Conservation (phyloP, 2,113 vertebrate genomes). For the Ochotona curzoniae region DNA sequence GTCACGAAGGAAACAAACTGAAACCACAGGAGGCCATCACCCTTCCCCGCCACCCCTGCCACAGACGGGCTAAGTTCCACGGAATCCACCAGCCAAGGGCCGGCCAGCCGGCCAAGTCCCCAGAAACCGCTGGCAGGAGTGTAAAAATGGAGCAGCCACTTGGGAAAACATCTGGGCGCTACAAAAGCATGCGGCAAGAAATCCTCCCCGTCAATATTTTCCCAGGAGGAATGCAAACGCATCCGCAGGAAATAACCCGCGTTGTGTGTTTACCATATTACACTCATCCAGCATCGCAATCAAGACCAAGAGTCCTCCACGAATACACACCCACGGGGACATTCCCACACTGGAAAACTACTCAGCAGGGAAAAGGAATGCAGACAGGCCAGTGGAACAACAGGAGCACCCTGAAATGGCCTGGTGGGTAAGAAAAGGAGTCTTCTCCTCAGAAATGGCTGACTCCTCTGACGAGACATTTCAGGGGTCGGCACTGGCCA, state of each 20-base stretch:
- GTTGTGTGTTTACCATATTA: neutral
- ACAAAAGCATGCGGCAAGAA: neutral
- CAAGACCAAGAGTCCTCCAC: neutral
- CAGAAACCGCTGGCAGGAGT: neutral
- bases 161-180: conserved; percentile 11
- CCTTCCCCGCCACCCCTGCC: neutral
- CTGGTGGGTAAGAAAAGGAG: neutral
- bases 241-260: neutral
- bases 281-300: neutral
- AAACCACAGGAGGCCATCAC: neutral
- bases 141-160: neutral
- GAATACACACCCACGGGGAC: neutral
- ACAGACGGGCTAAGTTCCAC: neutral
- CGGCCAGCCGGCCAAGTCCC: neutral
- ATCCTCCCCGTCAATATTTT: conserved; percentile 9
- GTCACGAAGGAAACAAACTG: conserved; percentile 20
- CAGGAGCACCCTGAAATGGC: neutral
- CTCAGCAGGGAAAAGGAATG: neutral
- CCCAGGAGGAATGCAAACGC: conserved; percentile 6
- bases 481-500: neutral
- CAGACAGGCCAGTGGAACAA: neutral
- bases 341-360: neutral
- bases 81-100: neutral
- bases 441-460: neutral
- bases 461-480: neutral